These are phyloP conservation scores for Alfaro cultratus DNA, from an alignment of 2,797 vertebrate genomes.

Conservation along the genomic window DNA sequence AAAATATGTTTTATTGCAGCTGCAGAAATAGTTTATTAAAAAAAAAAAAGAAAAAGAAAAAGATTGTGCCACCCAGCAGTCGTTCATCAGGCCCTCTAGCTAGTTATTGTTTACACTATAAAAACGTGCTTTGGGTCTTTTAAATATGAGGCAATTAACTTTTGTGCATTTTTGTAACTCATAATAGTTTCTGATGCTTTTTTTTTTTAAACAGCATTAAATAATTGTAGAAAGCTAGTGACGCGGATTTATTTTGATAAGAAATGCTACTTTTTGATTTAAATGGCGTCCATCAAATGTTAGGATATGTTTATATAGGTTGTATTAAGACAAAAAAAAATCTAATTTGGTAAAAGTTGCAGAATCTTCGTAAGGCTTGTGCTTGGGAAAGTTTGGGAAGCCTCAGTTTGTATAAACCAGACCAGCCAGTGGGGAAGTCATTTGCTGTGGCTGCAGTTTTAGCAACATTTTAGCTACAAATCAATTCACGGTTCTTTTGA, in stretches of 20 bases:
- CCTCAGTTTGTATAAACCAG: neutral
- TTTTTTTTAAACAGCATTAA: neutral
- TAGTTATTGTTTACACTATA: neutral
- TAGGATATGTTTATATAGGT: neutral
- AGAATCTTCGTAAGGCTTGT: neutral
- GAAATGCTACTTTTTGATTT: neutral
- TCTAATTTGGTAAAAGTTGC: neutral
- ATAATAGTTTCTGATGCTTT: neutral
- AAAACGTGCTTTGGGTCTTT: neutral
- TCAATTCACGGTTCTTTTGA: neutral
- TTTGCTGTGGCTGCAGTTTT: neutral
- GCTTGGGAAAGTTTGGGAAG: neutral
- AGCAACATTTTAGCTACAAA: neutral
- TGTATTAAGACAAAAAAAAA: neutral
- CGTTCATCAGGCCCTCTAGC: neutral
- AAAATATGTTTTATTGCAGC: neutral
- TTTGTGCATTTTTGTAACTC: neutral
- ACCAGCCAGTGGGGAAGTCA: neutral
- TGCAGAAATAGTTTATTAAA: neutral
- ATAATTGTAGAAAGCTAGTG: neutral
- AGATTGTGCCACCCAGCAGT: neutral
- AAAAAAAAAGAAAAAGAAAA: neutral
- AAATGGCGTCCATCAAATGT: neutral
- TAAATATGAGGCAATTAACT: neutral
- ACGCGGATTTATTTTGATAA: neutral